Percentiles rank a stretch among this genome's conserved stretches.
These are phyloP conservation scores for Nymphicus hollandicus DNA, from an alignment of 2,113 vertebrate species.

Conservation along the genomic window DNA sequence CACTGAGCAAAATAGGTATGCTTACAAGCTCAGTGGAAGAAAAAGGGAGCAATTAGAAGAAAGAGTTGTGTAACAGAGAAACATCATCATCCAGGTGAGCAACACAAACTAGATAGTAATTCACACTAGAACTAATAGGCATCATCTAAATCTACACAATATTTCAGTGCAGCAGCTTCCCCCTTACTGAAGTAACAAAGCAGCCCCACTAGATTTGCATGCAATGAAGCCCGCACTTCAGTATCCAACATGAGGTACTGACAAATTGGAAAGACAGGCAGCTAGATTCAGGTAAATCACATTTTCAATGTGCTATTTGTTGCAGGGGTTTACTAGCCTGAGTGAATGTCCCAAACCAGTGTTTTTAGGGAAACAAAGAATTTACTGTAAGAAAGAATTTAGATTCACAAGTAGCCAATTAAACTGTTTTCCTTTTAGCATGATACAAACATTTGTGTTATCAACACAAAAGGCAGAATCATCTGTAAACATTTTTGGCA, in stretches of 20 bases:
- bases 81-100: not conserved
- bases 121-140: not conserved
- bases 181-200: not conserved
- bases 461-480: not conserved
- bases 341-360: not conserved
- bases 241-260: not conserved
- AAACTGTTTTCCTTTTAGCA: constrained; percentile 4
- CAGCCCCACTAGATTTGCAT: not conserved
- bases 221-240: not conserved
- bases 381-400: not conserved
- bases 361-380: not conserved
- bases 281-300: not conserved
- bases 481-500: not conserved
- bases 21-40: not conserved
- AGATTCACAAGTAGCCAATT: not conserved
- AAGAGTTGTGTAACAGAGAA: not conserved
- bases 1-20: not conserved
- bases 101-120: not conserved
- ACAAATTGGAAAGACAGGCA: not conserved
- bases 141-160: not conserved
- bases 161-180: not conserved
- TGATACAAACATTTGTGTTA: not conserved
- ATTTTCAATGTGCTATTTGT: not conserved
- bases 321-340: not conserved
- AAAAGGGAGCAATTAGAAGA: not conserved